phyloP scores from a whole-genome alignment of 2,797 vertebrate genomes.

The Pseudocheirus occidentalis region DNA sequence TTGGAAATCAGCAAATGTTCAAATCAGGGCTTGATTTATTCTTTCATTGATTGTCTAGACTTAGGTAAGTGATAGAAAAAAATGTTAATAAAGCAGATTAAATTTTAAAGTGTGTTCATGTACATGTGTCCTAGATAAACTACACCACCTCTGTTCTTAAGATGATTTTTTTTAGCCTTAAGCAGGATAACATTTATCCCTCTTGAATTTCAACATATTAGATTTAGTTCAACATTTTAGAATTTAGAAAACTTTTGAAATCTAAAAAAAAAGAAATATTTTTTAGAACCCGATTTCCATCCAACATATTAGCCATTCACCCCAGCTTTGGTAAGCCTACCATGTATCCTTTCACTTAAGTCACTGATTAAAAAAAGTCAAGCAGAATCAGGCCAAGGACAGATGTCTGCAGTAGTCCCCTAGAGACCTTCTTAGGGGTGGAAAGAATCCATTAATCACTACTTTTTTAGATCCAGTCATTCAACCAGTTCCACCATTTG shows the following conservation, averaged over 20 bases:
- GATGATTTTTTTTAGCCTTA: neutral
- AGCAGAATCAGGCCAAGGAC: neutral
- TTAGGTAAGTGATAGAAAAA: neutral
- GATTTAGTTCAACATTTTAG: neutral
- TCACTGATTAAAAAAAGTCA: neutral
- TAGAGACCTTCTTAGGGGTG: neutral
- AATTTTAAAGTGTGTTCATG: neutral
- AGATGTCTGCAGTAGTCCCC: neutral
- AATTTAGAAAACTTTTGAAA: neutral
- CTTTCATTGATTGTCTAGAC: neutral
- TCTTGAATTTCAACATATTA: neutral
- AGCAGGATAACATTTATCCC: neutral
- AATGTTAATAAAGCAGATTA: neutral
- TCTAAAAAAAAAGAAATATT: neutral
- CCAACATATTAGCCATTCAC: neutral
- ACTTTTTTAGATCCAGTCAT: neutral
- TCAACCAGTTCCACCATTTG: neutral
- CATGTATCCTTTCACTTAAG: neutral
- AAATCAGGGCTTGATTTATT: neutral
- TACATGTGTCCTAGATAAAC: neutral
- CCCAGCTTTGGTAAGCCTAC: neutral
- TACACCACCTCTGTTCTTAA: neutral
- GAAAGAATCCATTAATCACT: neutral
- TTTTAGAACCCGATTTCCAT: neutral
- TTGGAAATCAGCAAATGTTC: neutral